A percentile compares a stretch with the other conserved stretches of the same genome.
These are phyloP conservation scores for Microctonus brassicae DNA, from an alignment of 2,888 invertebrate species.

Conservation along the genomic window DNA sequence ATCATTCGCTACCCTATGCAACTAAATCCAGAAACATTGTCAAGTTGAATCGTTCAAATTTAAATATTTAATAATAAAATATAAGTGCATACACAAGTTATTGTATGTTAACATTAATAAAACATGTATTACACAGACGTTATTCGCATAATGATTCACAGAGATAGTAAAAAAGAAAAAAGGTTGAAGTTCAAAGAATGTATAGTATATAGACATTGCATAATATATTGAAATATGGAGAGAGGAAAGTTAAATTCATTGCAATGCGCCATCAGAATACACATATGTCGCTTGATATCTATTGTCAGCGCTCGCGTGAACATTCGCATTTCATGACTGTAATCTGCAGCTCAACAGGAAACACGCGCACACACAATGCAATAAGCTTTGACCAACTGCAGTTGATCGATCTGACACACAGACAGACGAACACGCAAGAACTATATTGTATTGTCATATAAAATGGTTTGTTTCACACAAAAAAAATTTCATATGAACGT, in stretches of 20 bases:
- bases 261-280: conserved; percentile 40
- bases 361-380: conserved; percentile 25
- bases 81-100: too few relatives aligned
- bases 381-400: conserved; percentile 34
- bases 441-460: background rate
- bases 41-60: too few relatives aligned
- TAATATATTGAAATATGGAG: background rate
- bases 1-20: too few relatives aligned
- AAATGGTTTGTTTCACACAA: background rate
- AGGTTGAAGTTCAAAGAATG: too few relatives aligned
- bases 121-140: too few relatives aligned
- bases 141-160: too few relatives aligned
- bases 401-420: conserved; percentile 38
- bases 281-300: background rate
- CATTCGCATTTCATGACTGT: conserved; percentile 21
- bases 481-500: background rate
- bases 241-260: conserved; percentile 16
- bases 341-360: conserved; percentile 11
- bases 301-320: conserved; percentile 25
- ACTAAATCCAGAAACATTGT: too few relatives aligned
- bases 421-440: background rate
- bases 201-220: too few relatives aligned
- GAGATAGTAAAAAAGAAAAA: background rate
- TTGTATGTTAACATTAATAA: too few relatives aligned
- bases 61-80: too few relatives aligned